Conservation (phyloP, 2,888 invertebrate species). For the Dryadula phaetusa region DNA sequence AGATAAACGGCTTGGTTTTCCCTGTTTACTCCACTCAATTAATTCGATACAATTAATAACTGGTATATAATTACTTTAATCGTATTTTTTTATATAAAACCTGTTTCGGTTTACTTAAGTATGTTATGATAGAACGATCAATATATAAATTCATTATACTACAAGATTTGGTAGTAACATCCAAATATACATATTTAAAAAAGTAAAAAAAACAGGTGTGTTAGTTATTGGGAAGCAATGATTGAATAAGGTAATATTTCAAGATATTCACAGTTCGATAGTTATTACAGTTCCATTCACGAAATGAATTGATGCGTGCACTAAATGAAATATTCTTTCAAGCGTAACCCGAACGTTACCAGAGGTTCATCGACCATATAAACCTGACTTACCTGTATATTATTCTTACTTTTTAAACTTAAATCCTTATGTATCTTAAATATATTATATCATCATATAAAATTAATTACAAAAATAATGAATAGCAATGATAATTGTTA, state of each 20-base stretch:
- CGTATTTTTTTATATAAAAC: constrained; percentile 9
- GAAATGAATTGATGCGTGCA: constrained; percentile 35
- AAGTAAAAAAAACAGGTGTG: neutral
- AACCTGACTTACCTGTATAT: neutral
- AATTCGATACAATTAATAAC: constrained; percentile 29
- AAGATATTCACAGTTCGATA: constrained; percentile 39
- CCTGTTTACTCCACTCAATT: constrained; percentile 29
- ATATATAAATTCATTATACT: neutral
- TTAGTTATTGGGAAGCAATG: neutral
- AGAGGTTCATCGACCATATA: constrained; percentile 7
- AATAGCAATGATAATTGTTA: no score
- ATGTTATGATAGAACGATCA: constrained; percentile 2
- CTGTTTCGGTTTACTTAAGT: neutral
- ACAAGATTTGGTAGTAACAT: neutral
- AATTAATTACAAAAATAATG: neutral
- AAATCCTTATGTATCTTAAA: neutral
- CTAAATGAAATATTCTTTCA: constrained; percentile 35
- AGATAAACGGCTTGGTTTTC: constrained; percentile 31
- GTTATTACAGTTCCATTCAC: constrained; percentile 36
- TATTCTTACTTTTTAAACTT: neutral
- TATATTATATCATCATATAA: neutral
- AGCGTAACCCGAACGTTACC: constrained; percentile 40
- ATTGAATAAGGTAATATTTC: constrained; percentile 30
- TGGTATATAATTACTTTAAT: constrained; percentile 26
- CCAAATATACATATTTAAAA: neutral